These are phyloP conservation scores for Argyra leucocephala DNA, from an alignment of 2,888 invertebrate species.

Conservation along the genomic window DNA sequence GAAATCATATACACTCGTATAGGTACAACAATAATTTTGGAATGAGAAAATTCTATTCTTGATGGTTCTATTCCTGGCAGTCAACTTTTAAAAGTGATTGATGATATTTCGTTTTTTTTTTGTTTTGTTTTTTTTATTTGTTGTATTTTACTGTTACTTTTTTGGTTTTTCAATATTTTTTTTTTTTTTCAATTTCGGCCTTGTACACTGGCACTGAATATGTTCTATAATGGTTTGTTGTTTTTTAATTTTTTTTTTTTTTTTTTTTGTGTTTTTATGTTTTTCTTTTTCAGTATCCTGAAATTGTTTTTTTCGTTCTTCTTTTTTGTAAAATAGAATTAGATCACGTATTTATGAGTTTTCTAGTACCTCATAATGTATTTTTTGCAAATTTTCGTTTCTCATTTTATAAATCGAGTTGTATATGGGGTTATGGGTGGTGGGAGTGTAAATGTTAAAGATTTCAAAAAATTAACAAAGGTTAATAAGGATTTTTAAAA, in stretches of 20 bases:
- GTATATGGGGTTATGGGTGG: neutral
- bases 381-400: neutral
- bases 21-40: too few species aligned
- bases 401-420: neutral
- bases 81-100: conserved; percentile 6
- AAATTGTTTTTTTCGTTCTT: too few species aligned
- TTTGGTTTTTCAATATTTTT: neutral
- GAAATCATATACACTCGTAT: too few species aligned
- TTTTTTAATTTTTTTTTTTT: neutral
- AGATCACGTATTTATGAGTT: conserved; percentile 6
- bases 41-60: neutral
- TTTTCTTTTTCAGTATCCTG: too few species aligned
- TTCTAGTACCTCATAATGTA: conserved; percentile 3
- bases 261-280: neutral
- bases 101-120: neutral
- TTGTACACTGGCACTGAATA: neutral
- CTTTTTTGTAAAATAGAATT: neutral
- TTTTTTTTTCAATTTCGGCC: too few species aligned
- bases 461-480: neutral
- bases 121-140: neutral
- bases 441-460: neutral
- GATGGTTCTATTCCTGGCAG: neutral
- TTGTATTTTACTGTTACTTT: neutral
- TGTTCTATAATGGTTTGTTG: too few species aligned
- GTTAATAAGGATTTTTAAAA: neutral